Evolutionary conservation across 2,797 vertebrate species (phyloP).

Genomic region (Onychomys arenicola): DNA sequence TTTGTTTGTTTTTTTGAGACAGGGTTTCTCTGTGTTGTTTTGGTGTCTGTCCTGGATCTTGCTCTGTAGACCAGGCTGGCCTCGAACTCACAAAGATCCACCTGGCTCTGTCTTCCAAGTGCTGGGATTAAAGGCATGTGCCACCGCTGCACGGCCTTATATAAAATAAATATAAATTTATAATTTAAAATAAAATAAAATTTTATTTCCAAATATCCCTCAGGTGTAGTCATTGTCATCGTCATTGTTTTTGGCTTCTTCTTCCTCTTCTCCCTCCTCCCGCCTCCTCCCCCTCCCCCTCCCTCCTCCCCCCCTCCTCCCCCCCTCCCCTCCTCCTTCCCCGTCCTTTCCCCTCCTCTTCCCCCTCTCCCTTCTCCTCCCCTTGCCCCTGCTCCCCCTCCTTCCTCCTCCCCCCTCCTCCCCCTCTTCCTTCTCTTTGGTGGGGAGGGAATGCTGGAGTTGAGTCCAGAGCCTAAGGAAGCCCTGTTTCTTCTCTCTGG

Average conservation of each 20-base stretch:
- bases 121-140: too few species aligned
- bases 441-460: neutral
- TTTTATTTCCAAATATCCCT: conserved; percentile 18
- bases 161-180: too few species aligned
- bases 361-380: neutral
- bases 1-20: too few species aligned
- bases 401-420: too few species aligned
- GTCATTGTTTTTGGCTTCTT: neutral
- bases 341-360: too few species aligned
- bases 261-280: neutral
- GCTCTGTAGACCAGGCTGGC: too few species aligned
- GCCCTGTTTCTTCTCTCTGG: conserved; percentile 2
- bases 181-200: too few species aligned
- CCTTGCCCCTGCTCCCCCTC: neutral
- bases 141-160: neutral
- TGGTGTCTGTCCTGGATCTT: too few species aligned
- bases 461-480: neutral
- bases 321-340: neutral
- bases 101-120: too few species aligned
- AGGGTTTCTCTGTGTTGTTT: too few species aligned
- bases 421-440: neutral
- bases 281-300: too few species aligned
- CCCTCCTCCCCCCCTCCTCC: neutral
- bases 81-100: too few species aligned
- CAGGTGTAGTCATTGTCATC: neutral